Base-by-base conservation (phyloP, 1,140 invertebrate genomes). In the Sipha flava region DNA sequence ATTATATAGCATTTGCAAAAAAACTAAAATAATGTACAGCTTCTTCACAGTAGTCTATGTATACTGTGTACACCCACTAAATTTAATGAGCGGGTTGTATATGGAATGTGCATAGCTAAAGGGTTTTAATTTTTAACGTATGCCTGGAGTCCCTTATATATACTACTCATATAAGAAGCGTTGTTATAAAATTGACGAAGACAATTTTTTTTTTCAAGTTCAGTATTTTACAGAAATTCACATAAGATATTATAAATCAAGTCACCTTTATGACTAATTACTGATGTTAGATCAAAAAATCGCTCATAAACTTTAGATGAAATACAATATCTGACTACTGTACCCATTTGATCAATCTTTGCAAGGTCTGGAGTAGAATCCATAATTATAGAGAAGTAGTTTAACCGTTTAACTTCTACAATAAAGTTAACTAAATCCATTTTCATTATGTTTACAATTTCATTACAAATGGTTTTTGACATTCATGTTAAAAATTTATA, bases 151-250 rank as follows among this genome's bases (percentile, higher is more conserved):
- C 26, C 49, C 21, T 49, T 2, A 54, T 43, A 43, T n/a, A 52
- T 23, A 31, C 72, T 49, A 54, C 72, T 54, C 72, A 31, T 54
- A 10, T 77, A 31, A 0, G 72, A 21, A 3, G 31, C 47, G 5
- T 57, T 57, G 31, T 77, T 49, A 77, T 85, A 85, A 7, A 82
- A 82, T 79, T 85, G 84, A 12, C 83, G 83, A 57, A 83, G 26
- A 66, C 18, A 70, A 43, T 70, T 5, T 43, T n/a, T 12, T 57
- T 62, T 64, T 49, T 81, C 40, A 47, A 80, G 21, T 37, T 45
- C 37, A 70, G 26, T 52, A 49, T 23, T 37, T 54, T 64, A 14
- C n/a, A 79, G 23, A 16, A 31, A 62, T 37, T 62, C 59, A n/a
- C n/a, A n/a, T n/a, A n/a, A n/a, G n/a, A n/a, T n/a, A n/a, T n/a